These are phyloP conservation scores for Bombus superbus DNA, from an alignment of 1,140 invertebrate species.

Conservation along the genomic window DNA sequence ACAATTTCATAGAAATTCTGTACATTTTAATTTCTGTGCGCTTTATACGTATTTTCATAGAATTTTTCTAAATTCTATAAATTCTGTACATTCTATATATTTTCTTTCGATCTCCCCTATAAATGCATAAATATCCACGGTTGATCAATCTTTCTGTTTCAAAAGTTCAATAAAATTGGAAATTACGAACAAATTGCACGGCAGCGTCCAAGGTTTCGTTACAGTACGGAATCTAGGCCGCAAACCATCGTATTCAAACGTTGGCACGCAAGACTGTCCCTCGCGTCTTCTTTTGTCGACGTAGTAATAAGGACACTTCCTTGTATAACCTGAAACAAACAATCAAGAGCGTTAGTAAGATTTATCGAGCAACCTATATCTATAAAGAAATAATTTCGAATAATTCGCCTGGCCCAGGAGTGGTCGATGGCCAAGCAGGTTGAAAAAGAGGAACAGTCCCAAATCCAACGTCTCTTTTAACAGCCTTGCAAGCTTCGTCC, in stretches of 20 bases:
- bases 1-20: no score
- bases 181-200: slow-evolving; percentile 52
- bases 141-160: background rate
- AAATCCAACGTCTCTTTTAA: slow-evolving; percentile 41
- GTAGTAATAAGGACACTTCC: slow-evolving; percentile 58
- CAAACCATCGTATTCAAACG: slow-evolving; percentile 64
- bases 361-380: background rate
- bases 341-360: slow-evolving; percentile 2
- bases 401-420: slow-evolving; percentile 62
- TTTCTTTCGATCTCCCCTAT: no score
- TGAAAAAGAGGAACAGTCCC: slow-evolving; percentile 46
- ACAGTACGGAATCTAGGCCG: slow-evolving; percentile 43
- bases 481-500: slow-evolving; percentile 14
- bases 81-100: no score
- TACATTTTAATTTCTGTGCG: no score
- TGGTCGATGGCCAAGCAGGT: slow-evolving; percentile 27
- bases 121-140: no score
- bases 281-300: slow-evolving; percentile 49
- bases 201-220: slow-evolving; percentile 27
- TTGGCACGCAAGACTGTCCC: slow-evolving; percentile 36
- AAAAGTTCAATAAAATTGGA: background rate
- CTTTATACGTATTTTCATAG: no score
- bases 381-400: background rate
- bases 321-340: slow-evolving; percentile 55
- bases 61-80: no score